Evolutionary conservation across 2,113 vertebrate genomes (phyloP), one percentile per base, ranked within the genome.

Genomic region (Megaceryle maxima): DNA sequence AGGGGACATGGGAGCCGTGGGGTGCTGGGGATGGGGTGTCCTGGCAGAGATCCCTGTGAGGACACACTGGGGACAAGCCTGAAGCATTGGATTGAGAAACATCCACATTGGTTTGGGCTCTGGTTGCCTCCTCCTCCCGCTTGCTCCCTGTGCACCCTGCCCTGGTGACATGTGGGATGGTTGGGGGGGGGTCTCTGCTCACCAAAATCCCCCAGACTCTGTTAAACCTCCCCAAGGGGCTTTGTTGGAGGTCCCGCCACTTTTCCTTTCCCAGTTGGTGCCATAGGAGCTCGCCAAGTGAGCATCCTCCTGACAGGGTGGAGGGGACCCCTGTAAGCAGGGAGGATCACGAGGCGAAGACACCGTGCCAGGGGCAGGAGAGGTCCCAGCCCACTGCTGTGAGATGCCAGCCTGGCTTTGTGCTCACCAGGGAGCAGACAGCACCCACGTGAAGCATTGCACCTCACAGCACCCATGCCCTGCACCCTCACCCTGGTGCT

Each of bases 141-240:
- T 68, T 2, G 31, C 43, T 2, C 9, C 22, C 39, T 10, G 39
- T 2, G 31, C 43, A 2, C 9, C 22, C 39, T 10, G 39, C 13
- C 24, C 20, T 5, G 10, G 59, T 0, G n/a, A 44, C 68, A 12
- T 7, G 0, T 0, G 19, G 68, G 41, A 19, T 3, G 2, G 4
- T 50, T 76, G 17, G 2, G 20, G 24, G 18, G 35, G 16, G 18
- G 13, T 35, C 17, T 59, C 16, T 21, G 59, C 50, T 83, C 26
- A 1, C 53, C 55, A 8, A 29, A 39, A 37, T 0, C 46, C 28
- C 59, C 59, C 28, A 18, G 17, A 7, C 0, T 0, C 4, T 3
- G 8, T 7, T 5, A 7, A 7, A 77, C 1, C 3, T 7, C 73
- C 55, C 50, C 0, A 1, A 7, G 68, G 39, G 87, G 24, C 6